phyloP scores from a whole-genome alignment of 1,140 invertebrate species.

The Popillia japonica region DNA sequence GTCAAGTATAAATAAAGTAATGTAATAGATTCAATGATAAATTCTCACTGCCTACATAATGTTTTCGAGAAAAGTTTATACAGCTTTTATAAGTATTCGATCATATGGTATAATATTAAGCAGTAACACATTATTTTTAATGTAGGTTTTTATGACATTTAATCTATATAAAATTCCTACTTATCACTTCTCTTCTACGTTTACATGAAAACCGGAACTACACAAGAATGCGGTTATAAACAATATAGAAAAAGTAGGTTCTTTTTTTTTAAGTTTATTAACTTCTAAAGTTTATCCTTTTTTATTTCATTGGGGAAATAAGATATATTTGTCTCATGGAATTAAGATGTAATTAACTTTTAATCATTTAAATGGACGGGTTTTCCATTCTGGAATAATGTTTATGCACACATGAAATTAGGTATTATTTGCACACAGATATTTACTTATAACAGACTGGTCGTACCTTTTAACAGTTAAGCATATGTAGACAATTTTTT shows the following conservation, averaged over 20 bases:
- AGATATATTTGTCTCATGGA: background rate
- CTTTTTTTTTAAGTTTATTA: background rate
- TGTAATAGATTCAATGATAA: too few species aligned
- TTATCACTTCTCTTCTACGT: too few species aligned
- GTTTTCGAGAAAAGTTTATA: too few species aligned
- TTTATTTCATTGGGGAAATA: background rate
- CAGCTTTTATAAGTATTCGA: too few species aligned
- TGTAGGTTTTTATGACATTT: too few species aligned
- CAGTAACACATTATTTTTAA: too few species aligned
- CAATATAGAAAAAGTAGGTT: background rate
- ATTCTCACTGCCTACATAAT: too few species aligned
- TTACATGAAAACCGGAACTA: background rate
- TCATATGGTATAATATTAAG: too few species aligned
- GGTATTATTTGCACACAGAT: constrained; percentile 17
- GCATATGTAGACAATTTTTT: background rate
- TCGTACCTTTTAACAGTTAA: background rate
- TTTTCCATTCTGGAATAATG: background rate
- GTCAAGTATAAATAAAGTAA: too few species aligned
- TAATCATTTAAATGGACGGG: constrained; percentile 7
- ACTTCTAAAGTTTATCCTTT: background rate
- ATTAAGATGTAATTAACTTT: constrained; percentile 14
- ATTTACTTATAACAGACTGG: background rate
- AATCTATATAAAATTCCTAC: too few species aligned
- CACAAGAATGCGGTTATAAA: background rate
- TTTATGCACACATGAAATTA: constrained; percentile 12